Conservation (phyloP, 2,888 invertebrate genomes). For the Oasisia sp. region DNA sequence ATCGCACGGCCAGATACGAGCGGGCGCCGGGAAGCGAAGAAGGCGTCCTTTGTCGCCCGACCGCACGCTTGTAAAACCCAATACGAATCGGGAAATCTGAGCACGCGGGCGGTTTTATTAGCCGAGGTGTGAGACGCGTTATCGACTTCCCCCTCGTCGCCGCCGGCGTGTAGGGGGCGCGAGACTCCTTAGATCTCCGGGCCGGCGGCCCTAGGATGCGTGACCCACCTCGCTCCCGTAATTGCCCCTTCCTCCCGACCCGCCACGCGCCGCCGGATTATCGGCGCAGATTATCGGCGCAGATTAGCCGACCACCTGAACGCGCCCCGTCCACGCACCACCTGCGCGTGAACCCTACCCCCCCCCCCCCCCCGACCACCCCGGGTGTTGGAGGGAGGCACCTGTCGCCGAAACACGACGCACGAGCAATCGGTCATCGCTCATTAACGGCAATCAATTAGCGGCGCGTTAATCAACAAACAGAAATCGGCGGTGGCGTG, state of each 20-base stretch:
- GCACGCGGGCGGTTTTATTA: background rate
- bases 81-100: background rate
- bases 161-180: background rate
- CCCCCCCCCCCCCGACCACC: background rate
- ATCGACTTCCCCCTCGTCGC: background rate
- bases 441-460: constrained; percentile 11
- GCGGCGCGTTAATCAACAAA: background rate
- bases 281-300: background rate
- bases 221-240: background rate
- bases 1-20: background rate
- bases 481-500: background rate
- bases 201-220: background rate
- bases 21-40: background rate
- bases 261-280: constrained; percentile 12
- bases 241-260: background rate
- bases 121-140: constrained; percentile 1
- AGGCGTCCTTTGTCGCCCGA: background rate
- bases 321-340: background rate
- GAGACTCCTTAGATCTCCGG: background rate
- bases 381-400: background rate
- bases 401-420: background rate
- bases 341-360: background rate
- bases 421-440: background rate
- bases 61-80: background rate
- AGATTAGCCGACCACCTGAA: constrained; percentile 3